phyloP scores from a whole-genome alignment of 2,797 vertebrate genomes.

The Manis javanica region DNA sequence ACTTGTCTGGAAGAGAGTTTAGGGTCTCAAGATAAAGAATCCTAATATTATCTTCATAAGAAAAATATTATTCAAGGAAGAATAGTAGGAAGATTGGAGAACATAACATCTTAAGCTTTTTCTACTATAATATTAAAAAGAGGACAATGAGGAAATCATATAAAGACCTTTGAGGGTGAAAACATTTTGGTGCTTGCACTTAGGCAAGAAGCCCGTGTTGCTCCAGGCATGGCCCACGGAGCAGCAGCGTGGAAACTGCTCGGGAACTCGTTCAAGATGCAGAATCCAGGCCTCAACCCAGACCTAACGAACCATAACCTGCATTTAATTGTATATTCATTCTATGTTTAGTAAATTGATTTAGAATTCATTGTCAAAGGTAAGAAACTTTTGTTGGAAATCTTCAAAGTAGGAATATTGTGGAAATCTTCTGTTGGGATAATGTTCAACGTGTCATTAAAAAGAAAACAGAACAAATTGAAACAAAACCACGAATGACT shows the following conservation, averaged over 20 bases:
- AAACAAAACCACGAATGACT: background rate
- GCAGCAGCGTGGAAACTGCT: background rate
- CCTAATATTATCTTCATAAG: background rate
- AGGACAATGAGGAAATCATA: background rate
- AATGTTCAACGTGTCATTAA: background rate
- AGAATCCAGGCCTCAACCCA: background rate
- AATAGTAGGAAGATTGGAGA: background rate
- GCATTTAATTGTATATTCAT: background rate
- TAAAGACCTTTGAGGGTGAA: background rate
- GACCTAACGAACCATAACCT: background rate
- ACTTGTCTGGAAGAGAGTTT: background rate
- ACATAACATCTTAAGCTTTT: background rate
- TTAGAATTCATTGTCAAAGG: background rate
- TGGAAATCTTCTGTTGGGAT: background rate
- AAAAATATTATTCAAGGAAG: background rate
- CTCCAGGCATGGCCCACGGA: background rate
- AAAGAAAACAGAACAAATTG: constrained; percentile 11
- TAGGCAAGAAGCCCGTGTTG: background rate
- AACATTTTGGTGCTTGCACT: background rate
- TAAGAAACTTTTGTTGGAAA: background rate
- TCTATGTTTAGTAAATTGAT: background rate
- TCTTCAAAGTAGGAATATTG: background rate
- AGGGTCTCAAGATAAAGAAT: background rate
- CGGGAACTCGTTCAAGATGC: background rate
- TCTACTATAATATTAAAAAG: background rate